Conservation (phyloP, 2,797 vertebrate genomes). For the Phrynocephalus vlangalii region DNA sequence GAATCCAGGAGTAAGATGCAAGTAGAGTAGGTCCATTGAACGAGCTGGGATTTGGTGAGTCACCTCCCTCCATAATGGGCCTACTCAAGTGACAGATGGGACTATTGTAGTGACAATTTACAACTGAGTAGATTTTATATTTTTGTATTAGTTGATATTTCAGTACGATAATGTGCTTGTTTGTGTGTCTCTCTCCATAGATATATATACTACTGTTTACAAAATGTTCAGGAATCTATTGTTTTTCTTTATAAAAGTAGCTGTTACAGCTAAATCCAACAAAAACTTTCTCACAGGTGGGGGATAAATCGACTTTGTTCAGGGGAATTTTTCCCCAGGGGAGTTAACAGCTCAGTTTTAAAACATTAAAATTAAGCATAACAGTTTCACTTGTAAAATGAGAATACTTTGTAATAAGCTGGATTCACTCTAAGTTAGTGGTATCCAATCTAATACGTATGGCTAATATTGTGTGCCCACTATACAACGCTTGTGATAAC, state of each 20-base stretch:
- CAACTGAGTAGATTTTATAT: conserved; percentile 21
- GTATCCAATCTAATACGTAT: not conserved
- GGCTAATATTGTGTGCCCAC: not conserved
- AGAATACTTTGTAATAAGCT: conserved; percentile 30
- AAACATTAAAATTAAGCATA: conserved; percentile 59
- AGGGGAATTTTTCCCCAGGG: not conserved
- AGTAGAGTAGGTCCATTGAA: too few relatives aligned
- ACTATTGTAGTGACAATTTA: too few relatives aligned
- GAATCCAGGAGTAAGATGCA: too few relatives aligned
- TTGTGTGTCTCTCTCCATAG: not conserved
- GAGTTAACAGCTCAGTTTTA: not conserved
- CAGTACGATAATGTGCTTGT: conserved; percentile 64
- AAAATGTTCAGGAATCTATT: conserved; percentile 49
- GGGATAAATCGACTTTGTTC: not conserved
- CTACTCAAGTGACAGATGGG: too few relatives aligned
- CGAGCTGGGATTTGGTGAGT: too few relatives aligned
- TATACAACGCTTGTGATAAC: not conserved
- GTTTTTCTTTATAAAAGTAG: conserved; percentile 64
- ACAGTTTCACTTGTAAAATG: not conserved
- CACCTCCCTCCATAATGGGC: too few relatives aligned
- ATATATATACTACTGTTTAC: not conserved
- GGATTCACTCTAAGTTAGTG: not conserved
- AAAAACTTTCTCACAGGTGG: not conserved
- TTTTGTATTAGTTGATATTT: conserved; percentile 62
- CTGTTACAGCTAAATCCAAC: conserved; percentile 9